Percentiles rank a stretch among this genome's conserved stretches.
phyloP scores from a whole-genome alignment of 2,113 vertebrate genomes.

The Vireo altiloquus region DNA sequence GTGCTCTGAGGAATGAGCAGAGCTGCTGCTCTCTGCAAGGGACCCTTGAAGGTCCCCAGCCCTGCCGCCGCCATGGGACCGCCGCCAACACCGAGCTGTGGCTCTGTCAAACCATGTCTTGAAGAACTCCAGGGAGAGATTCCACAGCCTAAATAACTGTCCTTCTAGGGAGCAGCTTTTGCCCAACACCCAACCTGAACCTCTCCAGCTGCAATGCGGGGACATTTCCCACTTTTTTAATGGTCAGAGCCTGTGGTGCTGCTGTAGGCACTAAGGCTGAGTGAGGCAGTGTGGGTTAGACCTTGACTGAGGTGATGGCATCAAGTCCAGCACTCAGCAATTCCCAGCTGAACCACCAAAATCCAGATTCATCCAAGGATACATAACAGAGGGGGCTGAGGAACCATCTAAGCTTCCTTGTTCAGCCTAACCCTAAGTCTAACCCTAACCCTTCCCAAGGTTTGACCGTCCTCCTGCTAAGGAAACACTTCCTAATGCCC shows the following conservation, averaged over 20 bases:
- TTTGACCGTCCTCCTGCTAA: neutral
- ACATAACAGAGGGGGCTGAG: neutral
- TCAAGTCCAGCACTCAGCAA: neutral
- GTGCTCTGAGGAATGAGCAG: neutral
- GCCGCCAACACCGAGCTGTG: neutral
- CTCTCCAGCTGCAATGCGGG: neutral
- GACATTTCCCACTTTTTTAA: neutral
- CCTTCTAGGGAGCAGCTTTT: neutral
- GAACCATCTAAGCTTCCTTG: neutral
- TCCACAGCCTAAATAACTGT: neutral
- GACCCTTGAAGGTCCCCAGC: neutral
- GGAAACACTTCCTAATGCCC: neutral
- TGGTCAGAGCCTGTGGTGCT: neutral
- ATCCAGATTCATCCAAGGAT: neutral
- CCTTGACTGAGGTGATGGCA: neutral
- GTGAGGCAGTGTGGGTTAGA: neutral
- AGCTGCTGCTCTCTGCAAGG: neutral
- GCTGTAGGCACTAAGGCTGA: neutral
- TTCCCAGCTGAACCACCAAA: neutral
- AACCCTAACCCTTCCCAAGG: no score
- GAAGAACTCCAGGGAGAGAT: conserved; percentile 6
- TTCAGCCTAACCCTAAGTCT: no score
- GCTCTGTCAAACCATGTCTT: neutral
- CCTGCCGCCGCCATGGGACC: neutral
- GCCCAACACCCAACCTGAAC: neutral